Base-by-base conservation (phyloP, 2,888 invertebrate genomes). In the Plemyria rubiginata region DNA sequence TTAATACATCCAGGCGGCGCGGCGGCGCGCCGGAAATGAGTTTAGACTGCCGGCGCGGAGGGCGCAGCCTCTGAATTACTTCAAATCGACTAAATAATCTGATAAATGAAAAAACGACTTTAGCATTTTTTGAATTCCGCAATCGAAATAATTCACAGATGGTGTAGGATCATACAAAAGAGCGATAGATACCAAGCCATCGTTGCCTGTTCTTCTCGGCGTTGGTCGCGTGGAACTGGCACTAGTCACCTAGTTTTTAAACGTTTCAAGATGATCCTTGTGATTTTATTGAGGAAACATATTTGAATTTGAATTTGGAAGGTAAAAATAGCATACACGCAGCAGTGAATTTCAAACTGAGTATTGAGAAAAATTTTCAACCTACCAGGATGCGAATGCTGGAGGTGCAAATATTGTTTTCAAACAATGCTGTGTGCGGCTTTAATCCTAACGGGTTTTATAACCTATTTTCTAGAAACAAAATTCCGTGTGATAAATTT, bases 1-100 rank as follows among this genome's bases (percentile, higher is more conserved):
- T 95, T 94, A 94, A 95, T 94, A 94, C 94, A 93, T 93, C 93
- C 94, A 94, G 94, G 93, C 94, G 94, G 94, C 93, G 94, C 93
- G 41, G 41, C 45, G 45, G 11, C 16, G 90, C 92, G 87, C 94
- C 83, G 94, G 94, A 95, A 94, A 94, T 94, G 94, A 94, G 94
- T 93, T 94, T 94, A 94, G 94, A 94, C 93, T 72, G 75, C 76
- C 66, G 68, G 67, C 57, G 72, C 59, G 60, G 67, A 69, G 71
- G 64, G 50, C 67, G 70, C 76, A 70, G 79, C 74, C 77, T 80
- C 74, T 72, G 82, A 90, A 88, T 90, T 90, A 89, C 87, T 80
- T 66, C 55, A 51, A 58, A 62, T 64, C 61, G 65, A 60, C 60
- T 52, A 29, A 48, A 63, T 65, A 65, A 66, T 68, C 63, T 65